Evolutionary conservation across 2,797 vertebrate genomes (phyloP), one percentile per base, ranked within the genome.

Genomic region (Clamator glandarius): DNA sequence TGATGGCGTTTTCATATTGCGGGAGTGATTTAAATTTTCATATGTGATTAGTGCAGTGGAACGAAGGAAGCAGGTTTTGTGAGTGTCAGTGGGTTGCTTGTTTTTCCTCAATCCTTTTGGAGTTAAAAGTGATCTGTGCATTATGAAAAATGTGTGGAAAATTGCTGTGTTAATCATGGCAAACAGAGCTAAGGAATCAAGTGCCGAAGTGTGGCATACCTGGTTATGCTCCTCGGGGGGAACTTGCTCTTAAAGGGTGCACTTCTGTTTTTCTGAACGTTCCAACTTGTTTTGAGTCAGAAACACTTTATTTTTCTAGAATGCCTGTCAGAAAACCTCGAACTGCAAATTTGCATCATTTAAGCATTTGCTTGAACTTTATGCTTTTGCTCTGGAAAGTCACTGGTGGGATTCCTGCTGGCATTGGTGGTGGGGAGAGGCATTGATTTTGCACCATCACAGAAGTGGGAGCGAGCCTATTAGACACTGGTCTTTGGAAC

Each of bases 51-150:
- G 79, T 4, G 69, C 81, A 24, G 46, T 79, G 87, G 63, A 89
- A 72, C 3, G 12, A 11, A 93, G 52, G 35, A 59, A 93, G 85
- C 91, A 72, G 69, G 67, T 95, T 97, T 87, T 69, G 92, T 89
- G 78, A 93, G 42, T 87, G 73, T 67, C 3, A 0, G 58, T 66
- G 92, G 17, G 61, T 46, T 48, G 73, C 64, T 81, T 64, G 69
- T 44, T 90, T 59, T 29, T 21, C 73, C 64, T 36, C 69, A 44
- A 1, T 85, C 68, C 57, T 66, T 77, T 54, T 8, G 1, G 92
- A 85, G 54, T 68, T 67, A 46, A 59, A 92, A 89, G 68, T 11
- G 62, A 70, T 90, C 55, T 17, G 50, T 72, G 59, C 76, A 5
- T 72, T 79, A 50, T 7, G 25, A 92, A 75, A 72, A 78, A 91